These are phyloP conservation scores for Drymodes brunneopygia DNA, from an alignment of 2,113 vertebrate genomes.

Conservation along the genomic window DNA sequence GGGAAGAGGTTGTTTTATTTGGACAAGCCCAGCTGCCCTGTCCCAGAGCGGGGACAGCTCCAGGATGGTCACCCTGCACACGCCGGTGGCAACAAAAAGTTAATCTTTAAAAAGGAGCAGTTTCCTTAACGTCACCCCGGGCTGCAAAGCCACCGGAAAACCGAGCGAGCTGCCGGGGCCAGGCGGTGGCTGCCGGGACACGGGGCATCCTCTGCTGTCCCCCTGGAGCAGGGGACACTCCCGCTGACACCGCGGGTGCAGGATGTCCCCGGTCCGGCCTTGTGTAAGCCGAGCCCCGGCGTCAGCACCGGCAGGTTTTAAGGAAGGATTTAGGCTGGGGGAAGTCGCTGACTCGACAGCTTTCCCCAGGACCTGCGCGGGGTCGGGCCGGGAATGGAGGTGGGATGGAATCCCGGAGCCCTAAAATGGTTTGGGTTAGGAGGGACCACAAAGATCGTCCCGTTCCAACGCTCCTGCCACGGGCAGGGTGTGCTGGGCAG, in stretches of 20 bases:
- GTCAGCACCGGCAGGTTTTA: constrained; percentile 26
- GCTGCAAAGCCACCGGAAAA: background rate
- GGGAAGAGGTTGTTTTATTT: background rate
- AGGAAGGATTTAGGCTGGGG: constrained; percentile 2
- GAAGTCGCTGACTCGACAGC: background rate
- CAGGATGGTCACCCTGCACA: fast-evolving
- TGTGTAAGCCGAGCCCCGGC: background rate
- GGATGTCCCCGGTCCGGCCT: background rate
- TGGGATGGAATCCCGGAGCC: background rate
- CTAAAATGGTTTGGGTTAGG: background rate
- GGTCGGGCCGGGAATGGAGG: background rate
- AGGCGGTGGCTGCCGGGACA: background rate
- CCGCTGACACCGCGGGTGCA: background rate
- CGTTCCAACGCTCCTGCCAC: background rate
- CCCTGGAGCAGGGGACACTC: background rate
- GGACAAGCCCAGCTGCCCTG: fast-evolving
- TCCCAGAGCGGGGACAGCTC: background rate
- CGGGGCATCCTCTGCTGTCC: background rate
- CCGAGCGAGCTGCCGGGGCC: background rate
- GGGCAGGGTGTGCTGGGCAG: background rate
- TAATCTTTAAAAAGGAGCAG: background rate
- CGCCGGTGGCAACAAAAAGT: fast-evolving
- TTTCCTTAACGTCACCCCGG: background rate
- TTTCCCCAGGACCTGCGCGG: background rate
- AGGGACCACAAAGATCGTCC: background rate